Percentiles rank a stretch among this genome's conserved stretches.
These are phyloP conservation scores for Antechinus stuartii DNA, from an alignment of 2,113 vertebrate species.

Conservation along the genomic window DNA sequence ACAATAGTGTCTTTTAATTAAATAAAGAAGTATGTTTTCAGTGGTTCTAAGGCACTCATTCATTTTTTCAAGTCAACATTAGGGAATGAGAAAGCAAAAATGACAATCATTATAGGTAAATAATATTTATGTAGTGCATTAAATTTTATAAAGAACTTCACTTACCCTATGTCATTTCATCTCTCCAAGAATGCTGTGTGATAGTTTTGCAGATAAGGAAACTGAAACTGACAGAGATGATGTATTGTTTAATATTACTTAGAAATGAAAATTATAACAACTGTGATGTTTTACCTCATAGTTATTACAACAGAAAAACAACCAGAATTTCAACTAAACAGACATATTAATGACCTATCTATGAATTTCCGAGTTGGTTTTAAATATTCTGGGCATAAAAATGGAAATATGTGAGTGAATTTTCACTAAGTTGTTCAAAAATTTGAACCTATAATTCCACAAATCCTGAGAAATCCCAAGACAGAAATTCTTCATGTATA, in stretches of 20 bases:
- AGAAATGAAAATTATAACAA: background rate
- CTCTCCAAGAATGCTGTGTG: background rate
- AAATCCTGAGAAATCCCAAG: background rate
- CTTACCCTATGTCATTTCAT: background rate
- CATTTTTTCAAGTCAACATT: constrained; percentile 20
- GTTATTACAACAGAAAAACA: background rate
- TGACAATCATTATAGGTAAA: background rate
- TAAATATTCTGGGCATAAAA: background rate
- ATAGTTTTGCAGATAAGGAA: background rate
- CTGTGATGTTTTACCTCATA: background rate
- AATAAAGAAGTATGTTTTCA: background rate
- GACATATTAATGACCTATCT: background rate
- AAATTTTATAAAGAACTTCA: background rate
- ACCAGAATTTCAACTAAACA: background rate
- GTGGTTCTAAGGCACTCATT: background rate
- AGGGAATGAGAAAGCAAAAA: background rate
- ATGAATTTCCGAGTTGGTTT: background rate
- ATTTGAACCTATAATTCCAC: background rate
- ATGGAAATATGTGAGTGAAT: background rate
- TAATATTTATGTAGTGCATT: background rate
- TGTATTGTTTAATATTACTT: background rate
- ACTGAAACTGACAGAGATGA: background rate
- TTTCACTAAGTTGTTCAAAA: background rate
- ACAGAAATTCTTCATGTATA: background rate
- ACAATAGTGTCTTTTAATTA: constrained; percentile 2